Base-by-base conservation (phyloP, 2,888 invertebrate genomes). In the Chrysodeixis includens region DNA sequence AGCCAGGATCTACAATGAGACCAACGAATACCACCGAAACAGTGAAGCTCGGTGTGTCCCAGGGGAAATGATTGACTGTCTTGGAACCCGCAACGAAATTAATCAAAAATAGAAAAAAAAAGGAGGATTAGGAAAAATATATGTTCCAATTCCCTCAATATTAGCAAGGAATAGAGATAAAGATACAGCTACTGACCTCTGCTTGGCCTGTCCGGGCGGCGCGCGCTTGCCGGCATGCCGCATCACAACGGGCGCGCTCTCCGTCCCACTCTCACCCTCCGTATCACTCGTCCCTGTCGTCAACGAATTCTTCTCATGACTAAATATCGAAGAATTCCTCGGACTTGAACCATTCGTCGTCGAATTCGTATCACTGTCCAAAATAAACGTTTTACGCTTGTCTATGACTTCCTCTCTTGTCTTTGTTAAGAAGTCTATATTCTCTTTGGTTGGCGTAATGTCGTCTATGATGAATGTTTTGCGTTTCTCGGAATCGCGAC, bases 291-390 rank as follows among this genome's bases (percentile, higher is more conserved):
- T 91, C 0, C 92, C 92, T 0, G 91, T 90, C 0, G 90, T 90
- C 63, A 92, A 63, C 0, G 90, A 90, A 12, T 79, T 70, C 67
- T 83, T 92, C 76, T 93, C 94, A 54, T 93, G 93, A 46, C 94
- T 94, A 76, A 93, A 95, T 66, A 94, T 92, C 0, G 94, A 94
- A 1, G 95, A 94, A 61, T 93, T 95, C 69, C 95, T 83, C 0
- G 95, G 94, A 79, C 94, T 94, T 63, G 94, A 93, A 0, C 94
- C 95, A 63, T 94, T 95, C 0, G 95, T 95, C 0, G 95, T 95
- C 0, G 95, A 95, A 69, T 92, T 93, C 0, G 94, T 94, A 62
- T 95, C 95, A 55, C 93, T 93, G 79, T 95, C 95, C 2, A 95
- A 81, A n/a, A 95, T 91, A 65, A 94, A 95, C 0, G 95, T 95